Evolutionary conservation across 2,113 vertebrate species (phyloP).

Genomic region (Pelvicachromis taeniatus): DNA sequence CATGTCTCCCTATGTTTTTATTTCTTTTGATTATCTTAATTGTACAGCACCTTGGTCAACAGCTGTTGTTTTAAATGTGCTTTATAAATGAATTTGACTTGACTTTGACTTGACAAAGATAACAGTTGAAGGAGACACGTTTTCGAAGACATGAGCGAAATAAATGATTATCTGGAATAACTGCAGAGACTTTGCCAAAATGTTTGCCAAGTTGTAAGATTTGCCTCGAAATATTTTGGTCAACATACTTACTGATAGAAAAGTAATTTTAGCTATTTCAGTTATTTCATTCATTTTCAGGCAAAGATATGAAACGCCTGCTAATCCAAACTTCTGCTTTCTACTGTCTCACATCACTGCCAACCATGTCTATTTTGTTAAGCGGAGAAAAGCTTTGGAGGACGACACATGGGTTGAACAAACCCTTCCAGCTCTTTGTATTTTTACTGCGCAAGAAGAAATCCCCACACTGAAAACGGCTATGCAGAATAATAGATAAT

Average conservation of each 20-base stretch:
- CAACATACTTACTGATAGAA: background rate
- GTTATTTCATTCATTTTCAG: background rate
- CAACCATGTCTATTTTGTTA: background rate
- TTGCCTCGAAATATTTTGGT: background rate
- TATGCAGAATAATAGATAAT: background rate
- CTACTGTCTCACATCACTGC: background rate
- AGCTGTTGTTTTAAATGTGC: too few relatives aligned
- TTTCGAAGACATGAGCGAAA: background rate
- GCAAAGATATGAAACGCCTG: background rate
- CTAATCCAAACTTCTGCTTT: background rate
- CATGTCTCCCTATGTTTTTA: too few relatives aligned
- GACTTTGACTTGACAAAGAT: background rate
- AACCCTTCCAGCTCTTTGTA: background rate
- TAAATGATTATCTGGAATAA: background rate
- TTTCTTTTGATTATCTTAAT: too few relatives aligned
- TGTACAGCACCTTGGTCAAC: too few relatives aligned
- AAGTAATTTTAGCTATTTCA: background rate
- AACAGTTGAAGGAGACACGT: background rate
- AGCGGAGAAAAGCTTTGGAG: background rate
- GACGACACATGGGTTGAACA: background rate
- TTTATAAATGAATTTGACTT: too few relatives aligned
- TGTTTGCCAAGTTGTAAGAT: background rate
- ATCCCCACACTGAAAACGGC: background rate
- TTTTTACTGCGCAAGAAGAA: background rate
- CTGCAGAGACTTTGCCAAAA: background rate